Evolutionary conservation across 2,888 invertebrate genomes (phyloP).

Genomic region (Pollenia labialis): DNA sequence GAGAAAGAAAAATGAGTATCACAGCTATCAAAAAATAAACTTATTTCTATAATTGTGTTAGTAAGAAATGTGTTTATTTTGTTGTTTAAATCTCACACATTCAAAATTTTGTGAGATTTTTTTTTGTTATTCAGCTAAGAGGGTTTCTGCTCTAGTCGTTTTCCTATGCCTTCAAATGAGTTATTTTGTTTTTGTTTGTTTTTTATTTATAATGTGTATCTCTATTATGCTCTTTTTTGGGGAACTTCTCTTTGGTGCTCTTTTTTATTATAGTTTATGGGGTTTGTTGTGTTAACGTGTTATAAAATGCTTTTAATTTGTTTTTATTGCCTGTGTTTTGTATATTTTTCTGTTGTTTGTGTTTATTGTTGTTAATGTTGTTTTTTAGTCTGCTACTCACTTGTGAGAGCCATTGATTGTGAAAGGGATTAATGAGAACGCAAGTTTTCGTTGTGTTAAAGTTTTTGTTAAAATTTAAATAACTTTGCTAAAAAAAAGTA

Average conservation of each 20-base stretch:
- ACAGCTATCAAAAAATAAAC: no score
- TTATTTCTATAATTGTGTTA: no score
- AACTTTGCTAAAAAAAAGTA: slow-evolving; percentile 26
- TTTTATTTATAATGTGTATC: not conserved
- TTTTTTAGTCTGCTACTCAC: slow-evolving; percentile 40
- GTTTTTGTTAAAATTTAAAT: not conserved
- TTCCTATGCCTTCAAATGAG: not conserved
- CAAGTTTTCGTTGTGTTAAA: not conserved
- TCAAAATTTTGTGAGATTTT: no score
- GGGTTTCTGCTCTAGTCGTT: no score
- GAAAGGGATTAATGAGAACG: slow-evolving; percentile 51
- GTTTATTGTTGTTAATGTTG: slow-evolving; percentile 23
- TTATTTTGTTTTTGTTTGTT: not conserved
- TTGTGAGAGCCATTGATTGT: slow-evolving; percentile 43
- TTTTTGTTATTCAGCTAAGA: no score
- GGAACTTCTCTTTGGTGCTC: slow-evolving; percentile 8
- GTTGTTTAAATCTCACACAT: no score
- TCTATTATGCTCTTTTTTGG: slow-evolving; percentile 41
- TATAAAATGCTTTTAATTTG: slow-evolving; percentile 64
- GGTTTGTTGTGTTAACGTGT: slow-evolving; percentile 58
- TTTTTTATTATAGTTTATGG: slow-evolving; percentile 49
- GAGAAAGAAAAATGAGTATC: no score
- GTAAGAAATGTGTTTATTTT: no score
- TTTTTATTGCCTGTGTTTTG: slow-evolving; percentile 46
- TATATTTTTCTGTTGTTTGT: slow-evolving; percentile 22